phyloP scores from a whole-genome alignment of 2,797 vertebrate species.

The Karalla daura region DNA sequence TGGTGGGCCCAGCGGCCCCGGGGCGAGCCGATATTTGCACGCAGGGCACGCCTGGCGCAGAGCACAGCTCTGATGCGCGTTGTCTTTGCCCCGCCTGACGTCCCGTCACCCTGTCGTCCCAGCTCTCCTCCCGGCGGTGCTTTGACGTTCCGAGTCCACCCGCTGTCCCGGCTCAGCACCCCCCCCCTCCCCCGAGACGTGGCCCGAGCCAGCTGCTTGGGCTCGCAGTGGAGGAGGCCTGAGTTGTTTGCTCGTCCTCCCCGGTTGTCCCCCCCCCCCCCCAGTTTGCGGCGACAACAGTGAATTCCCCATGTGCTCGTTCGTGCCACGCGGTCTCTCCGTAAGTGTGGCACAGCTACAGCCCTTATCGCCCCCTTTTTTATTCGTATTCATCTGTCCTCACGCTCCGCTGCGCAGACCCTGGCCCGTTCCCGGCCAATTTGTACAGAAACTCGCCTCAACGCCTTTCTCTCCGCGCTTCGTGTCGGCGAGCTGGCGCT shows the following conservation, averaged over 20 bases:
- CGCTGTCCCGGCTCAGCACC: no score
- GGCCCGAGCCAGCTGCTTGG: conserved; percentile 21
- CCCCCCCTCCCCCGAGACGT: no score
- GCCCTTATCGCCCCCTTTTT: conserved; percentile 2
- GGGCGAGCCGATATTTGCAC: conserved; percentile 67
- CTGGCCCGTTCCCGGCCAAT: conserved; percentile 17
- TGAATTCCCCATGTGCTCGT: conserved; percentile 23
- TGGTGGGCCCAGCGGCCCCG: conserved; percentile 22
- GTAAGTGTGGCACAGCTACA: conserved; percentile 4
- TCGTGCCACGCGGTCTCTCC: conserved; percentile 25
- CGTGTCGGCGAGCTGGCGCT: neutral
- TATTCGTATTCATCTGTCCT: conserved; percentile 28
- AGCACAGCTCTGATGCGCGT: conserved; percentile 42
- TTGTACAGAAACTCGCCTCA: neutral
- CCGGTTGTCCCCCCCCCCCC: no score
- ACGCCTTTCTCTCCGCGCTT: no score
- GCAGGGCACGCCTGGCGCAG: neutral
- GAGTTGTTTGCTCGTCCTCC: conserved; percentile 23
- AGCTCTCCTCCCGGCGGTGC: no score
- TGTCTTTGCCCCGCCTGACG: no score
- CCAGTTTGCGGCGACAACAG: conserved; percentile 17
- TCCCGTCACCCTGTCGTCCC: no score
- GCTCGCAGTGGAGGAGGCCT: conserved; percentile 8
- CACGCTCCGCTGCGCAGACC: conserved; percentile 9
- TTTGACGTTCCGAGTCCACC: no score